These are phyloP conservation scores for Channallabes apus DNA, from an alignment of 2,797 vertebrate species.

Conservation along the genomic window DNA sequence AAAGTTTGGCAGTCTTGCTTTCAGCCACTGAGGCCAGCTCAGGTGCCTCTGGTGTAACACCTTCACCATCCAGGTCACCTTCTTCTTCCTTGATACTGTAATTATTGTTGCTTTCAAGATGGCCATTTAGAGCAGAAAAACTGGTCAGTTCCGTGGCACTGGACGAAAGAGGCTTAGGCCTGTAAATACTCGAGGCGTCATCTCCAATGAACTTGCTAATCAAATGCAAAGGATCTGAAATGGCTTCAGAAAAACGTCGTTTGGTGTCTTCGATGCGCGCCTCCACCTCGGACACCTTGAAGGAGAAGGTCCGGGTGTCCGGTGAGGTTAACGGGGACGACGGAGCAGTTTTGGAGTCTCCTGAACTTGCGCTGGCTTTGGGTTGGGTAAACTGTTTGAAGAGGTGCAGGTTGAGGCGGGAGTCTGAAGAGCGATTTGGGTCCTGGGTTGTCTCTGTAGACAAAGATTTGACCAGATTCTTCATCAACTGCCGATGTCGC, in stretches of 20 bases:
- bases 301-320: conserved; percentile 86
- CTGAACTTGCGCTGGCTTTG: conserved; percentile 70
- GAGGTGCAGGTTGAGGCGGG: conserved; percentile 90
- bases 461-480: conserved; percentile 90
- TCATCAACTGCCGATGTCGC: conserved; percentile 88
- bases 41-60: conserved; percentile 54
- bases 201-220: conserved; percentile 96
- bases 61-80: conserved; percentile 77
- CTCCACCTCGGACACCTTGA: conserved; percentile 94
- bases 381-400: conserved; percentile 95
- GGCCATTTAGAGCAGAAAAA: conserved; percentile 77
- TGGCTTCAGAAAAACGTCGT: conserved; percentile 90
- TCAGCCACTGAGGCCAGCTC: conserved; percentile 54
- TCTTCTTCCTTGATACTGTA: conserved; percentile 98
- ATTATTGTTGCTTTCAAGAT: conserved; percentile 88
- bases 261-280: conserved; percentile 94
- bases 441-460: conserved; percentile 92
- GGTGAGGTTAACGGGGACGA: conserved; percentile 86
- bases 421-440: conserved; percentile 79
- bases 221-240: conserved; percentile 92
- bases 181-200: conserved; percentile 79
- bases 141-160: conserved; percentile 88
- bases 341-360: conserved; percentile 92
- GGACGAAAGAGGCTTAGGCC: conserved; percentile 87
- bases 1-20: conserved; percentile 60